These are phyloP conservation scores for Tanytarsus gracilentus DNA, from an alignment of 2,888 invertebrate species.

Conservation along the genomic window DNA sequence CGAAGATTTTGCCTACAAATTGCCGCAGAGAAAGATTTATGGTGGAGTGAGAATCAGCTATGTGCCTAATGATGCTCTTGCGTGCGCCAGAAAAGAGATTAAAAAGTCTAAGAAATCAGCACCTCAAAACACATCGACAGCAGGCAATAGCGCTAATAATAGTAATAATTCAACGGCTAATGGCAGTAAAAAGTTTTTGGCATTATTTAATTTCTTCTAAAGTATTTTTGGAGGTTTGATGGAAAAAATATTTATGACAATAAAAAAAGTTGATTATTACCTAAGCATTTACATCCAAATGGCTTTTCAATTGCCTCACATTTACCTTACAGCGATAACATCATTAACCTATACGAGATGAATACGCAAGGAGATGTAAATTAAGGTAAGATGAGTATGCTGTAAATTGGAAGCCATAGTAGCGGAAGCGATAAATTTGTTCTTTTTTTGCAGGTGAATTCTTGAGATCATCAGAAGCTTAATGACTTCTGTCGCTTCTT, in stretches of 20 bases:
- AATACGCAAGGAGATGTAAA: not conserved
- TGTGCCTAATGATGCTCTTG: constrained; percentile 84
- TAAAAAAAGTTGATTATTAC: not conserved
- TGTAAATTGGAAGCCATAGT: constrained; percentile 1
- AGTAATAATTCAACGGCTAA: too few relatives aligned
- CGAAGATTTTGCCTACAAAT: constrained; percentile 76
- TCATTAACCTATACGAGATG: not conserved
- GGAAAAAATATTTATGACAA: not conserved
- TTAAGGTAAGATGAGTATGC: constrained; percentile 3
- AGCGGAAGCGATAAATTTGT: constrained; percentile 5
- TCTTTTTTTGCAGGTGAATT: constrained; percentile 5
- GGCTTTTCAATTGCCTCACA: not conserved
- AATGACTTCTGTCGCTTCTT: too few relatives aligned
- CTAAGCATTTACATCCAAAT: not conserved
- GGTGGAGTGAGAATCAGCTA: constrained; percentile 86
- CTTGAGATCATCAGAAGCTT: too few relatives aligned
- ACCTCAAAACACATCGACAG: constrained; percentile 21
- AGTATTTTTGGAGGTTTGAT: not conserved
- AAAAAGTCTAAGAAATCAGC: constrained; percentile 33
- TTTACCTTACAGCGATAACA: not conserved
- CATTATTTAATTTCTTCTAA: constrained; percentile 18
- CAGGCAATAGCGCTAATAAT: too few relatives aligned
- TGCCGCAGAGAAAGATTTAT: constrained; percentile 74
- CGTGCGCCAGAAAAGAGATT: constrained; percentile 65
- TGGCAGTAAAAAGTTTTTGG: constrained; percentile 24